These are phyloP conservation scores for Catocala nupta DNA, from an alignment of 2,888 invertebrate genomes.

Conservation along the genomic window DNA sequence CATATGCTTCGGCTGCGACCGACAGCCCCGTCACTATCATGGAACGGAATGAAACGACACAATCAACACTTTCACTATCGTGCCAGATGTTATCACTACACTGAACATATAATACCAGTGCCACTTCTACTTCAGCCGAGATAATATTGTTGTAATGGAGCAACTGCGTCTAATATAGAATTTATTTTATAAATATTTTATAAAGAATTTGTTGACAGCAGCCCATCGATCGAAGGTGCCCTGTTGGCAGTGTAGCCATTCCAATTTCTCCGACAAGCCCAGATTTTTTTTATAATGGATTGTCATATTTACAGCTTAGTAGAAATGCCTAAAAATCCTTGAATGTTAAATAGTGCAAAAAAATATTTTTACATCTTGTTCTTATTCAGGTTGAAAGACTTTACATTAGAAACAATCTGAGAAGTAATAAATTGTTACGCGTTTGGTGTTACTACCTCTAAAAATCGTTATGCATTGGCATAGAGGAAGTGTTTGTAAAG, in stretches of 20 bases:
- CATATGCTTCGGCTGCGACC: conserved; percentile 75
- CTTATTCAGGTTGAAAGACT: too few species aligned
- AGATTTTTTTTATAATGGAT: neutral
- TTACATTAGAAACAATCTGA: too few species aligned
- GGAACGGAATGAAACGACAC: conserved; percentile 62
- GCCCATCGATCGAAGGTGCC: conserved; percentile 87
- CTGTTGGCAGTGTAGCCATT: conserved; percentile 84
- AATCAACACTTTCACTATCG: conserved; percentile 78
- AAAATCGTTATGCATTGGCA: neutral
- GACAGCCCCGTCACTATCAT: conserved; percentile 78
- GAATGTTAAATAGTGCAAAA: too few species aligned
- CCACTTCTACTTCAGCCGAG: conserved; percentile 22
- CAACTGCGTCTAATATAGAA: conserved; percentile 48
- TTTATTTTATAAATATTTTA: conserved; percentile 69
- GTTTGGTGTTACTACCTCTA: neutral
- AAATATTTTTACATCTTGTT: too few species aligned
- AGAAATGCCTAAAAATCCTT: neutral
- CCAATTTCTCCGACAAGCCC: conserved; percentile 20
- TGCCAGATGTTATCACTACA: conserved; percentile 39
- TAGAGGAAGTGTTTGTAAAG: too few species aligned
- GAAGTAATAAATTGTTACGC: too few species aligned
- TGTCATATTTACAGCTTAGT: neutral
- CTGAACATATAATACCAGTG: conserved; percentile 29
- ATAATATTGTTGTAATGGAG: conserved; percentile 23
- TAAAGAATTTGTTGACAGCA: conserved; percentile 80